Percentiles rank a stretch among this genome's conserved stretches.
phyloP scores from a whole-genome alignment of 2,888 invertebrate species.

The Galerucella calmariensis region DNA sequence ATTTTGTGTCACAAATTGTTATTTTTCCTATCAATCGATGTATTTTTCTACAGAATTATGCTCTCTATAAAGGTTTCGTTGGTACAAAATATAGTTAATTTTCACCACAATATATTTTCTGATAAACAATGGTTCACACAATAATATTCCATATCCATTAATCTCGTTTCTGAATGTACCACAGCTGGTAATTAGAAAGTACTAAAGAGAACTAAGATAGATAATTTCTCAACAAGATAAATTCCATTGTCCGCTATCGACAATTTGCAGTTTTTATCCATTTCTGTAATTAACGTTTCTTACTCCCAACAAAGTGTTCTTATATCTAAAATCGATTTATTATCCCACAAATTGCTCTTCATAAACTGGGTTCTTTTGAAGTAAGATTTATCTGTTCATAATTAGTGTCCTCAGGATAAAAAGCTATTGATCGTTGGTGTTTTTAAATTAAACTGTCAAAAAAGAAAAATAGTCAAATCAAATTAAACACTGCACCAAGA shows the following conservation, averaged over 20 bases:
- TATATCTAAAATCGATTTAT: neutral
- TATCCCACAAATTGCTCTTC: neutral
- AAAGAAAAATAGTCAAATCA: neutral
- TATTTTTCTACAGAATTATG: too few species aligned
- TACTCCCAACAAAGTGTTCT: neutral
- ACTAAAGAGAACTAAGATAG: neutral
- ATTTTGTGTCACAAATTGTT: too few species aligned
- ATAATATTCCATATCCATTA: neutral
- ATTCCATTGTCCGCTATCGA: neutral
- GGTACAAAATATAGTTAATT: neutral
- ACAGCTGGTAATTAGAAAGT: neutral
- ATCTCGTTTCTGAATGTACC: neutral
- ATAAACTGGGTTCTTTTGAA: neutral
- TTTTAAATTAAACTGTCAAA: neutral
- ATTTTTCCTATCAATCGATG: too few species aligned
- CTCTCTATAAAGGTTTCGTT: neutral
- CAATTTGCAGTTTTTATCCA: neutral
- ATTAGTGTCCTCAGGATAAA: neutral
- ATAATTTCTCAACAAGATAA: neutral
- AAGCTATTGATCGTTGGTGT: neutral
- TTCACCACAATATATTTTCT: neutral
- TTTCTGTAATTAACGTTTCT: neutral
- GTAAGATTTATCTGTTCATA: conserved; percentile 1
- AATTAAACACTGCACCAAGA: neutral
- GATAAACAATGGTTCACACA: neutral